Evolutionary conservation across 2,113 vertebrate genomes (phyloP).

Genomic region (Myrmophylax atrothorax): DNA sequence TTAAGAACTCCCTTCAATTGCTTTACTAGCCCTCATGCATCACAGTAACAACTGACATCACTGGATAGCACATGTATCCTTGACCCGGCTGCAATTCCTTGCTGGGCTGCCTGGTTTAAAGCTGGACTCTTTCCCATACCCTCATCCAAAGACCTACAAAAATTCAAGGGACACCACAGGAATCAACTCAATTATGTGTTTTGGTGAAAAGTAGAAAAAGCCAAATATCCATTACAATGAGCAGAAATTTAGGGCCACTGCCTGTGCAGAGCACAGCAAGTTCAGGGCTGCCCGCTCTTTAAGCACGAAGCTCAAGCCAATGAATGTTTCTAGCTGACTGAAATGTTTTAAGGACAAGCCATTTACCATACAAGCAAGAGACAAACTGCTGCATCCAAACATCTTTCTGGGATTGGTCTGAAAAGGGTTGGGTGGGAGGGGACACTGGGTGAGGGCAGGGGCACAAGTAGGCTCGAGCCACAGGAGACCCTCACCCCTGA

Average conservation of each 20-base stretch:
- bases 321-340: constrained; percentile 29
- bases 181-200: not conserved
- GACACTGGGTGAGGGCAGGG: not conserved
- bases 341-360: constrained; percentile 1
- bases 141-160: not conserved
- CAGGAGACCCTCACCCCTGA: fast-evolving
- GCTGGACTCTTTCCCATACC: not conserved
- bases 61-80: not conserved
- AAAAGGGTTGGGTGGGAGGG: not conserved
- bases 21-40: not conserved
- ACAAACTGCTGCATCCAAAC: not conserved
- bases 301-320: not conserved
- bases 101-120: not conserved
- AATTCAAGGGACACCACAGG: not conserved
- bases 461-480: fast-evolving
- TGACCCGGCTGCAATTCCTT: not conserved
- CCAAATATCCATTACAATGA: not conserved
- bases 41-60: not conserved
- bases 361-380: not conserved
- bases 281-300: not conserved
- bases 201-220: not conserved
- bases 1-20: not conserved
- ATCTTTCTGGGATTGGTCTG: not conserved
- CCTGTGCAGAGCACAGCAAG: constrained; percentile 24
- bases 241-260: constrained; percentile 14